A percentile compares a stretch with the other conserved stretches of the same genome.
Conservation (phyloP, 1,140 invertebrate species). For the Pogonognathellus flavescens region DNA sequence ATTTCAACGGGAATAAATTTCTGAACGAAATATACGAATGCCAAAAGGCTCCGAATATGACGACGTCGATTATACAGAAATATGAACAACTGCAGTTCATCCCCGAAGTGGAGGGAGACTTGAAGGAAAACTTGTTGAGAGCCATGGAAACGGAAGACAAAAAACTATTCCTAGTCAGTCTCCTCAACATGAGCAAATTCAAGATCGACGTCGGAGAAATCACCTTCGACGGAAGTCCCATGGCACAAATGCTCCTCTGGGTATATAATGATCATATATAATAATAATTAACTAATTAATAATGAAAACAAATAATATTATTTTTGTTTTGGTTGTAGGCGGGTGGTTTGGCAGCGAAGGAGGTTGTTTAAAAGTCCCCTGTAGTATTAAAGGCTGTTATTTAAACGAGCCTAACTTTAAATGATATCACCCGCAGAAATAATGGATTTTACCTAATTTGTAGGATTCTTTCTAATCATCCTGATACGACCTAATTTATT, state of each 20-base stretch:
- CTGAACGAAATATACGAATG: constrained; percentile 6
- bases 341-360: neutral
- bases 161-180: neutral
- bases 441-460: too few species aligned
- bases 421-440: too few species aligned
- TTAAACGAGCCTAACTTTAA: too few species aligned
- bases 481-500: too few species aligned
- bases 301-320: neutral
- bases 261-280: too few species aligned
- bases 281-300: neutral
- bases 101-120: neutral
- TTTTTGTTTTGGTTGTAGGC: neutral
- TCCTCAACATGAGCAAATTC: neutral
- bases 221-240: neutral
- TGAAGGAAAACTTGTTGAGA: neutral
- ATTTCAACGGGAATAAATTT: constrained; percentile 3
- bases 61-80: neutral
- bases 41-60: neutral
- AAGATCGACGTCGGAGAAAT: neutral
- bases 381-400: too few species aligned
- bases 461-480: too few species aligned
- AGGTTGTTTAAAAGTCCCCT: constrained; percentile 1
- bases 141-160: neutral
- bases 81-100: constrained; percentile 23
- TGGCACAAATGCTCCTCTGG: constrained; percentile 31